Evolutionary conservation across 2,888 invertebrate genomes (phyloP).

Genomic region (Eristalis tenax): DNA sequence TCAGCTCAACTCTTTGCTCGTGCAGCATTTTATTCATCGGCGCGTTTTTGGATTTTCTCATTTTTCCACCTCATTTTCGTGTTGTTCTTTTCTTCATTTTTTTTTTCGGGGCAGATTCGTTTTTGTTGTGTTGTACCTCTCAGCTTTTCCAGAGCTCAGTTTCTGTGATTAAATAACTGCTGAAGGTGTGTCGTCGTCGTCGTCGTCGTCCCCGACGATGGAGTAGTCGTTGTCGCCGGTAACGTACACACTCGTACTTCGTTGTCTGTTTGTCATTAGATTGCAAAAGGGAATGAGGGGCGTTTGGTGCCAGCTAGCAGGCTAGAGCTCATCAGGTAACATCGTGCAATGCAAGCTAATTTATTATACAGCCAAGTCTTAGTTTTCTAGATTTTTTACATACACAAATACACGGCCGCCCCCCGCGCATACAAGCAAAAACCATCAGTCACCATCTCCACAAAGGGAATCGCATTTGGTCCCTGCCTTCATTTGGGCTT

Average conservation of each 20-base stretch:
- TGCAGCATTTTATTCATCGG: conserved; percentile 59
- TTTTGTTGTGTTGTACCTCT: conserved; percentile 39
- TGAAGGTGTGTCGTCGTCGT: conserved; percentile 74
- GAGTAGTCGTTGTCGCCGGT: conserved; percentile 21
- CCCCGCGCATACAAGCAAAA: neutral
- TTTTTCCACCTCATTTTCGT: conserved; percentile 55
- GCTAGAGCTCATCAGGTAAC: conserved; percentile 68
- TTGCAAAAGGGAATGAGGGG: conserved; percentile 12
- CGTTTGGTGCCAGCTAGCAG: conserved; percentile 21
- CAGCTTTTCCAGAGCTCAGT: conserved; percentile 67
- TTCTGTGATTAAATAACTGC: conserved; percentile 75
- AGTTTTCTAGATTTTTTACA: conserved; percentile 40
- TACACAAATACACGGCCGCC: neutral
- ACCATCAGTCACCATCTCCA: neutral
- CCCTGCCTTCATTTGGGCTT: neutral
- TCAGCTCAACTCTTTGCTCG: conserved; percentile 39
- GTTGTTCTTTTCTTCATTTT: conserved; percentile 19
- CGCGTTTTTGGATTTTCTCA: conserved; percentile 63
- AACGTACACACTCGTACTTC: conserved; percentile 30
- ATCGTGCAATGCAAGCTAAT: conserved; percentile 74
- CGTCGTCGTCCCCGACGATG: conserved; percentile 6
- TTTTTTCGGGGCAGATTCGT: conserved; percentile 52
- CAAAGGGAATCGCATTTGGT: conserved; percentile 18
- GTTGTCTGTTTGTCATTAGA: conserved; percentile 46
- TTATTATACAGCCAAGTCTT: conserved; percentile 58